Percentiles rank a stretch among this genome's conserved stretches.
These are phyloP conservation scores for Phalacrocorax brasilianus DNA, from an alignment of 2,113 vertebrate species.

Conservation along the genomic window DNA sequence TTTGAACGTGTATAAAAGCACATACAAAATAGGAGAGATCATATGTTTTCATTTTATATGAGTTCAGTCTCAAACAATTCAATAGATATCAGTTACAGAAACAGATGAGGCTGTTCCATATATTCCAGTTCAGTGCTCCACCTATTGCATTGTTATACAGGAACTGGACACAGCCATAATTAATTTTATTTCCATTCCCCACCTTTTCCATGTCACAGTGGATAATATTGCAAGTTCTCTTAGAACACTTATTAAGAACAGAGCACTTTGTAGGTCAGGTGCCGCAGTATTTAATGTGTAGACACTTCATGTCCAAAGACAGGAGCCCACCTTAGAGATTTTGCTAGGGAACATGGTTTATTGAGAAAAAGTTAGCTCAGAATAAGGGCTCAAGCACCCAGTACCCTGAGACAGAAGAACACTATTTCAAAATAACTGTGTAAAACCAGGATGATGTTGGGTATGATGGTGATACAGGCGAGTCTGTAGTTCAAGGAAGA, in stretches of 20 bases:
- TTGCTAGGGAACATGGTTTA: not conserved
- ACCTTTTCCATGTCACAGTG: not conserved
- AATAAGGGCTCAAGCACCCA: not conserved
- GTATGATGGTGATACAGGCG: not conserved
- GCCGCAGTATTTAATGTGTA: not conserved
- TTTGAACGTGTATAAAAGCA: not conserved
- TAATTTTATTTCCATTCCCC: not conserved
- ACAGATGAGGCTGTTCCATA: not conserved
- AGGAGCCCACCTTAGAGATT: not conserved
- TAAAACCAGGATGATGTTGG: not conserved
- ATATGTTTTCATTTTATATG: not conserved
- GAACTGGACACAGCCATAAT: not conserved
- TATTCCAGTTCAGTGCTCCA: not conserved
- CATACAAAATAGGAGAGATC: not conserved
- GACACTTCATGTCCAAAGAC: not conserved
- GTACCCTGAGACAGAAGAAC: not conserved
- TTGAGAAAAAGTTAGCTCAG: not conserved
- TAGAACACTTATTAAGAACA: not conserved
- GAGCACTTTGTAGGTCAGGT: not conserved
- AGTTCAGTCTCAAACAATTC: not conserved
- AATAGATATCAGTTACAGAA: not conserved
- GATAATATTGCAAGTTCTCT: not conserved
- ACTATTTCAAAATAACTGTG: not conserved
- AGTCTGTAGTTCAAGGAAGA: not conserved
- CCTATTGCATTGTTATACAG: not conserved